These are phyloP conservation scores for Butorides virescens DNA, from an alignment of 2,113 vertebrate genomes.

Conservation along the genomic window DNA sequence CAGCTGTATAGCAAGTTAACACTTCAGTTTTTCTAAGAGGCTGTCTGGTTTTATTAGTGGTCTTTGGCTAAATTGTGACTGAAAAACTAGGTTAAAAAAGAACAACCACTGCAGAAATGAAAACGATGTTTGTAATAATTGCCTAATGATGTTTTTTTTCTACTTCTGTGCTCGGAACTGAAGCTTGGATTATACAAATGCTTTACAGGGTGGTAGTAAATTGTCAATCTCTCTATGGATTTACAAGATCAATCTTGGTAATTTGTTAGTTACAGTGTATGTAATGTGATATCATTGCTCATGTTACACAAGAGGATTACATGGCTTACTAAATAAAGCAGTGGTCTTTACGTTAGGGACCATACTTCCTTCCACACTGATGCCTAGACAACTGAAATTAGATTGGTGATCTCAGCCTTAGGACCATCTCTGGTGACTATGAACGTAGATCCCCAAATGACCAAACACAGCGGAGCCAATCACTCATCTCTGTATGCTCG, in stretches of 20 bases:
- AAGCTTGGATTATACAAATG: conserved; percentile 41
- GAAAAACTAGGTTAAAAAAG: conserved; percentile 37
- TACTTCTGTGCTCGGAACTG: conserved; percentile 31
- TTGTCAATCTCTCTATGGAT: conserved; percentile 62
- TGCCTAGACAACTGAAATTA: conserved; percentile 49
- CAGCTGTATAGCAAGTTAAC: conserved; percentile 8
- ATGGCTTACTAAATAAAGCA: conserved; percentile 67
- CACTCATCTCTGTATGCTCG: not conserved
- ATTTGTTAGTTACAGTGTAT: conserved; percentile 70
- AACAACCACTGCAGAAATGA: conserved; percentile 1
- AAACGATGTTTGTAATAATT: conserved; percentile 16
- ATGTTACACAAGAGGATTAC: conserved; percentile 69
- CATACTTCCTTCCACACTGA: conserved; percentile 55
- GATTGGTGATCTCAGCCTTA: conserved; percentile 41
- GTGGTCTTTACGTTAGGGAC: conserved; percentile 55
- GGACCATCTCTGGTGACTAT: conserved; percentile 24
- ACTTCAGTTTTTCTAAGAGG: not conserved
- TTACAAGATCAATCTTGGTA: conserved; percentile 67
- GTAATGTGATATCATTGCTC: conserved; percentile 70
- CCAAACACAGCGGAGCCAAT: not conserved
- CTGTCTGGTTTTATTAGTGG: conserved; percentile 16
- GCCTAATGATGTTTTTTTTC: conserved; percentile 42
- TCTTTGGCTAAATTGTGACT: conserved; percentile 4
- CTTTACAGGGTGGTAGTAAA: conserved; percentile 47
- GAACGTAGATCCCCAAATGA: not conserved